These are phyloP conservation scores for Danio rerio DNA, from an alignment of 2,113 vertebrate species.

Conservation along the genomic window DNA sequence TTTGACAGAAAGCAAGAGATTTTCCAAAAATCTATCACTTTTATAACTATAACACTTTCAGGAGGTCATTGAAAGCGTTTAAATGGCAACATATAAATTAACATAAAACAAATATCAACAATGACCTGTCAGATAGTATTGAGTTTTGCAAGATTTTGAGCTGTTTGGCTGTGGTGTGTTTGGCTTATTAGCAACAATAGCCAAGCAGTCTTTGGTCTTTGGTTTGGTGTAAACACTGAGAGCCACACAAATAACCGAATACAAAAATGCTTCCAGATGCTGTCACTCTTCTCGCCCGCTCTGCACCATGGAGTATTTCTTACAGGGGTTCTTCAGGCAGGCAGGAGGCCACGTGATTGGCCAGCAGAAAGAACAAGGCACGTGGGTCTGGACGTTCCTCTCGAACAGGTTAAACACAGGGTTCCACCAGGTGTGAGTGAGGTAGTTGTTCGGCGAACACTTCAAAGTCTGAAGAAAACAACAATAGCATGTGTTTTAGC, in stretches of 20 bases:
- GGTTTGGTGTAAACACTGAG: constrained; percentile 33
- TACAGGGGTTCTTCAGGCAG: constrained; percentile 95
- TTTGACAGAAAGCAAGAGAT: neutral
- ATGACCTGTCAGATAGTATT: neutral
- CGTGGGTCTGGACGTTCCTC: constrained; percentile 90
- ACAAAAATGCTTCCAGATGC: neutral
- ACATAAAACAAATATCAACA: constrained; percentile 1
- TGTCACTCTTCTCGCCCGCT: constrained; percentile 78
- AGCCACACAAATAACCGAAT: constrained; percentile 17
- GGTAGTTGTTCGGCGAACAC: constrained; percentile 91
- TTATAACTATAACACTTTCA: neutral
- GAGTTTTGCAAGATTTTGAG: neutral
- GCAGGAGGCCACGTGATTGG: constrained; percentile 90
- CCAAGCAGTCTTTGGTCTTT: constrained; percentile 38
- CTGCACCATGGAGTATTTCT: constrained; percentile 95
- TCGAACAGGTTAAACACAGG: constrained; percentile 95
- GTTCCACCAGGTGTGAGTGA: constrained; percentile 97
- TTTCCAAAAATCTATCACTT: neutral
- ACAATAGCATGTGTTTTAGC: too few relatives aligned
- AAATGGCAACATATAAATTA: constrained; percentile 5
- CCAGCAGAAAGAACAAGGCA: constrained; percentile 94
- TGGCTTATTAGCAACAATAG: neutral
- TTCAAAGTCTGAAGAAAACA: constrained; percentile 82
- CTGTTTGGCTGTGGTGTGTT: neutral
- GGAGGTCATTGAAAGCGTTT: neutral